Evolutionary conservation across 2,113 vertebrate genomes (phyloP).

Genomic region (Alligator sinensis): DNA sequence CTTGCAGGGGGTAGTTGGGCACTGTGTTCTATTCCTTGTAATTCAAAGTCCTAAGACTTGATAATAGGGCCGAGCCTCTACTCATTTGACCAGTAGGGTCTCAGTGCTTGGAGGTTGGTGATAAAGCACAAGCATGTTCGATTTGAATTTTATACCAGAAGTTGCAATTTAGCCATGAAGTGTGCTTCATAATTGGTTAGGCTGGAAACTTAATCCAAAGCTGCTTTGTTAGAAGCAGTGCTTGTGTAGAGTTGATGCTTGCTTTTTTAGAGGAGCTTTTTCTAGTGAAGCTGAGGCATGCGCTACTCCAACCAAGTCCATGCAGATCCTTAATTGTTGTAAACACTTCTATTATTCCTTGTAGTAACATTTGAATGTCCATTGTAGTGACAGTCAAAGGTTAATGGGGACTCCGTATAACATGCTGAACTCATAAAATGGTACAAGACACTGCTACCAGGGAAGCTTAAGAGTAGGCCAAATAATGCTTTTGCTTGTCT

Average conservation of each 20-base stretch:
- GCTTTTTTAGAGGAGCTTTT: background rate
- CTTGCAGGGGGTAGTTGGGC: background rate
- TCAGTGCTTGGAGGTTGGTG: background rate
- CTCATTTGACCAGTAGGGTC: fast-evolving
- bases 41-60: background rate
- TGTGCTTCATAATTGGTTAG: background rate
- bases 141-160: background rate
- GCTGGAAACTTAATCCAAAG: background rate
- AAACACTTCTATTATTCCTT: no score
- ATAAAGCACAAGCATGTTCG: background rate
- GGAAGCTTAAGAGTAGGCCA: background rate
- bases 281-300: background rate
- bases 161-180: no score
- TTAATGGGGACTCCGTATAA: background rate
- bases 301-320: background rate
- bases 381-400: background rate
- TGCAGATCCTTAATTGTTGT: background rate
- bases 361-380: background rate
- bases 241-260: background rate
- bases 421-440: background rate
- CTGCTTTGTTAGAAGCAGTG: background rate
- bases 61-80: background rate
- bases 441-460: background rate
- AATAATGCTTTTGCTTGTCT: background rate
- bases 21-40: background rate